Conservation (phyloP, 2,113 vertebrate genomes). For the Rhinolophus sinicus region DNA sequence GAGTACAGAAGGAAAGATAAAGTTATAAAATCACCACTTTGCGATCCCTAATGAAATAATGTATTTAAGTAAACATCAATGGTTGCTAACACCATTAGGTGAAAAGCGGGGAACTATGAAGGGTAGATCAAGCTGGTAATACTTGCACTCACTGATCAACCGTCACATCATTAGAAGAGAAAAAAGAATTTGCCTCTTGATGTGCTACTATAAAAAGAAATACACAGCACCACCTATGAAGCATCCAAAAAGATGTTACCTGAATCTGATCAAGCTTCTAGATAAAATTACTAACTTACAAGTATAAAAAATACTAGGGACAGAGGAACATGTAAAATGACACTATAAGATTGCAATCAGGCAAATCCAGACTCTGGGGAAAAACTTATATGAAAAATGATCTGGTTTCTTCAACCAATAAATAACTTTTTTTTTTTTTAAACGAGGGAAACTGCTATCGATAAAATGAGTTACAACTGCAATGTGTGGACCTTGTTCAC, state of each 20-base stretch:
- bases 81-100: background rate
- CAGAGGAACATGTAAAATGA: background rate
- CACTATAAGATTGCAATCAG: background rate
- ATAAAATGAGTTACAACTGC: background rate
- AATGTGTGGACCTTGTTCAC: background rate
- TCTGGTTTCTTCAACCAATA: background rate
- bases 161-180: background rate
- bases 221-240: background rate
- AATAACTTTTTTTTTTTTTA: background rate
- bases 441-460: background rate
- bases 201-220: background rate
- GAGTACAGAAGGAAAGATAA: background rate
- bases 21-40: slow-evolving; percentile 10
- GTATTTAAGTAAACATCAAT: background rate
- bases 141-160: background rate
- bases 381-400: background rate
- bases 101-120: background rate
- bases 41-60: background rate
- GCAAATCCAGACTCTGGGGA: background rate
- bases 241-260: background rate
- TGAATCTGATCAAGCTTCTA: background rate
- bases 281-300: background rate
- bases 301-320: slow-evolving; percentile 7
- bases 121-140: background rate
- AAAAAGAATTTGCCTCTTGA: background rate